Evolutionary conservation across 2,113 vertebrate species (phyloP), one percentile per base, ranked within the genome.

Genomic region (Corapipo altera): DNA sequence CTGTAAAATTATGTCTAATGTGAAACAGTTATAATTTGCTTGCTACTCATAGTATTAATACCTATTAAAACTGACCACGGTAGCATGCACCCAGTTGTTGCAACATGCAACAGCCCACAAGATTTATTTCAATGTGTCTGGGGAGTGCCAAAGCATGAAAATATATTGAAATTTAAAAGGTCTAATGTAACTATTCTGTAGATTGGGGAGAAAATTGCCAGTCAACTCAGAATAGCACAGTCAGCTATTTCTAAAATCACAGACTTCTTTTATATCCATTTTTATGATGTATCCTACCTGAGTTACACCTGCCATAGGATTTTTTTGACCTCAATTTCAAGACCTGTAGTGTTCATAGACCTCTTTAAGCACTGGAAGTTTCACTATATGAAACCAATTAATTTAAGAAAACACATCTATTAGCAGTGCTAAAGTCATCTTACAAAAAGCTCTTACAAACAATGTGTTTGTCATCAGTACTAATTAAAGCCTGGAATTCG

Each of bases 1-100:
- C 65, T 93, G 59, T 96, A 96, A 96, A 96, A 92, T 95, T 71
- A 64, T 76, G 44, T 86, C 91, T 97, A 96, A 95, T 94, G 35
- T 95, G 90, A 96, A 96, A 93, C 89, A 95, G 84, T 95, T 97
- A 91, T 93, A 93, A 94, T 94, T 97, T 96, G 57, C 66, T 95
- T 95, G 78, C 92, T 93, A 90, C 76, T 95, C 61, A 24, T 15
- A 59, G 9, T 93, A 97, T 92, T 97, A 95, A 92, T 96, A 96
- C 67, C 90, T 96, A 89, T 95, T 96, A 94, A 95, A 95, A 86
- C 41, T 78, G 72, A 94, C 84, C 85, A 88, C 79, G 92, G 94
- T 57, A 90, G 69, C 80, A 76, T 0, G 64, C 37, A 93, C 64
- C 22, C 84, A 78, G 78, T 91, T 81, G 52, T 86, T 92, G 64